These are phyloP conservation scores for Antechinus flavipes DNA, from an alignment of 2,113 vertebrate genomes.

Conservation along the genomic window DNA sequence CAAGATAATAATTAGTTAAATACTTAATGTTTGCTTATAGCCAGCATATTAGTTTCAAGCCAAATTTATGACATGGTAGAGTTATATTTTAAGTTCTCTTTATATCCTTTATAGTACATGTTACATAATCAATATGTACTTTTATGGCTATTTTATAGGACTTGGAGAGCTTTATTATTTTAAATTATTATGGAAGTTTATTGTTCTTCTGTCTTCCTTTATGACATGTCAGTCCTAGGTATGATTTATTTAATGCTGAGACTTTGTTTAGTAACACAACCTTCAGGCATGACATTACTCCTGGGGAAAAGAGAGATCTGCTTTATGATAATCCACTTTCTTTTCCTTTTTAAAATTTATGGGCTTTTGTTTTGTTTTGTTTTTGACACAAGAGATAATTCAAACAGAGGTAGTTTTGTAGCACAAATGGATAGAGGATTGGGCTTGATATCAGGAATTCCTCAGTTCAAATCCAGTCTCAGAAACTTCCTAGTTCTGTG, in stretches of 20 bases:
- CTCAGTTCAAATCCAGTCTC: neutral
- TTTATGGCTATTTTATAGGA: neutral
- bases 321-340: neutral
- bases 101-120: neutral
- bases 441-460: neutral
- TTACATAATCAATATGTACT: neutral
- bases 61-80: neutral
- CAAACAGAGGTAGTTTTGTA: neutral
- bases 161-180: neutral
- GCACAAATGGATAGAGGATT: neutral
- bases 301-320: neutral
- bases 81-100: neutral
- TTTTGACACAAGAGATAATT: neutral
- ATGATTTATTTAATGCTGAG: neutral
- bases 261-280: neutral
- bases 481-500: neutral
- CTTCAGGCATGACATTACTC: neutral
- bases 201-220: neutral
- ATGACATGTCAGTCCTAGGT: neutral
- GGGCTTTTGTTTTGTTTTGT: neutral
- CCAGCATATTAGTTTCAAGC: neutral
- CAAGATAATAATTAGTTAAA: neutral
- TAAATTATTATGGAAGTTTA: neutral
- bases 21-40: neutral
- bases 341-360: neutral